Conservation (phyloP, 2,113 vertebrate species). For the Physeter macrocephalus region DNA sequence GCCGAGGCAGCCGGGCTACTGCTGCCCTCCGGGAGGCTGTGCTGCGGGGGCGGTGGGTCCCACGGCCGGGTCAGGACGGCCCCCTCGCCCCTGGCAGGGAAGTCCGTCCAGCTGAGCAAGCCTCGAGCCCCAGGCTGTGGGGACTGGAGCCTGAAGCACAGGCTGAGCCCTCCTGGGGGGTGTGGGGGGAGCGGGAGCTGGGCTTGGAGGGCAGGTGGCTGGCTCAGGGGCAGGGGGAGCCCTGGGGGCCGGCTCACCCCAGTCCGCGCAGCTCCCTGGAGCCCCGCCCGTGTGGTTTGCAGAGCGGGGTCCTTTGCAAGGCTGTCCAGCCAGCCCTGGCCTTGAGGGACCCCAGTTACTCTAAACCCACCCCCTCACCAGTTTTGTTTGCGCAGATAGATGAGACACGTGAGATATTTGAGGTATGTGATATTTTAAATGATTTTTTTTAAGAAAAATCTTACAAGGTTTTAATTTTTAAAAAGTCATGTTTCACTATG, state of each 20-base stretch:
- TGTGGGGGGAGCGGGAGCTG: no score
- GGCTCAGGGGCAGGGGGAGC: no score
- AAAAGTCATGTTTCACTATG: background rate
- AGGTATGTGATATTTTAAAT: background rate
- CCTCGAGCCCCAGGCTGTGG: background rate
- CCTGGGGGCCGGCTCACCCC: background rate
- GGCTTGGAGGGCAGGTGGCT: background rate
- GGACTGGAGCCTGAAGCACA: background rate
- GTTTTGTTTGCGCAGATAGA: background rate
- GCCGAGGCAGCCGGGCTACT: background rate
- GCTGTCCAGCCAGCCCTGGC: background rate
- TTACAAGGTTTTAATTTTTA: background rate
- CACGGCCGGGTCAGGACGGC: fast-evolving
- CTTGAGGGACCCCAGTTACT: background rate
- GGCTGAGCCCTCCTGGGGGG: no score
- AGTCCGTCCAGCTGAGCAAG: background rate
- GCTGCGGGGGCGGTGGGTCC: fast-evolving
- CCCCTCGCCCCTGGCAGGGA: background rate
- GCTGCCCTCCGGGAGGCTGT: background rate
- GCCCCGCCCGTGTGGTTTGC: background rate
- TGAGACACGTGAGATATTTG: background rate
- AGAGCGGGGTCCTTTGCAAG: no score
- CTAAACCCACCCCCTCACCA: background rate
- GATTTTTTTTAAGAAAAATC: background rate
- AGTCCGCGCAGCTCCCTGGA: background rate